Base-by-base conservation (phyloP, 2,797 vertebrate species). In the Rhinophrynus dorsalis region DNA sequence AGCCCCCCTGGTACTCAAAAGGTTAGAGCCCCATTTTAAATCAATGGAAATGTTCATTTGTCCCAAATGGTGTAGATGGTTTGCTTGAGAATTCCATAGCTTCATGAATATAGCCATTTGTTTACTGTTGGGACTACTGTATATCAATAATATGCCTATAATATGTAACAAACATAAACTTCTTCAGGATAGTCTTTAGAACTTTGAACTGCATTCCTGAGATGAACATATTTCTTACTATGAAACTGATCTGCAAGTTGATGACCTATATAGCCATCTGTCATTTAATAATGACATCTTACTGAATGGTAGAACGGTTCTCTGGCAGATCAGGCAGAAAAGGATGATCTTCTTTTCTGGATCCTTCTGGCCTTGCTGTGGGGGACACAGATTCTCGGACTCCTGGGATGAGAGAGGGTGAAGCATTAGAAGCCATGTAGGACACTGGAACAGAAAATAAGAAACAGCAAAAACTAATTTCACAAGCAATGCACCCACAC, bases 321-420 rank as follows among this genome's bases (percentile, higher is more conserved):
- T 89, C 85, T 0, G 95, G 94, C 17, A 95, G 87, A 78, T 96
- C 96, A 2, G 94, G 89, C 57, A 97, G 86, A 44, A 94, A 56
- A 0, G 94, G 94, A 1, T 93, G 94, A n/a, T 95, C 92, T 0
- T 93, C 84, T 0, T 91, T 81, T 75, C 90, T 91, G 5, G 91
- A 85, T 6, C 80, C 76, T n/a, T 85, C 86, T 0, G 90, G 91
- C 65, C 86, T 90, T 17, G 88, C 90, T 0, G 94, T 97, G 72
- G 95, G 94, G 6, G 96, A 98, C 77, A 98, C 94, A 0, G 94
- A 97, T 64, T 99, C 97, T 78, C 96, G 88, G 70, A 99, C 95
- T 33, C 97, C 97, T 98, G 50, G 0, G 27, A 0, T 2, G 48
- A 48, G 60, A 65, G 37, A 63, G 58, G 65, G 50, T 67, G 72